Evolutionary conservation across 1,140 invertebrate species (phyloP), one percentile per base, ranked within the genome.

Genomic region (Aporrectodea caliginosa): DNA sequence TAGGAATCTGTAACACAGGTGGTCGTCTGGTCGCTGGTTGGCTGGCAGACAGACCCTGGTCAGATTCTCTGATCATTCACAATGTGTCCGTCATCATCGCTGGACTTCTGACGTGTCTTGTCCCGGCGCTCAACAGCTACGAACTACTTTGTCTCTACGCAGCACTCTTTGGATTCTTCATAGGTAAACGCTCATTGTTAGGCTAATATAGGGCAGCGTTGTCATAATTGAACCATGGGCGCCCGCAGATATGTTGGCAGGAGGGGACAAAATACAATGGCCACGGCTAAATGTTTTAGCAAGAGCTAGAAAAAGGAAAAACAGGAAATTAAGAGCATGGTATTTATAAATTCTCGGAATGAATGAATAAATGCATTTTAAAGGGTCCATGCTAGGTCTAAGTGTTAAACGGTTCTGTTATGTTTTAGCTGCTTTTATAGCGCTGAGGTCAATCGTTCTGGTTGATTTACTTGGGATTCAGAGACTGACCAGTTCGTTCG

Each of bases 381-480:
- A n/a, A n/a, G n/a, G n/a, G n/a, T n/a, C n/a, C n/a, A n/a, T n/a
- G n/a, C n/a, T n/a, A n/a, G n/a, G n/a, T n/a, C n/a, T n/a, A n/a
- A n/a, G n/a, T n/a, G n/a, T n/a, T n/a, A n/a, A n/a, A n/a, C n/a
- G n/a, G n/a, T n/a, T n/a, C 43, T 71, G 14, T 58, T 34, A 22
- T 12, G 68, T 84, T 84, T 27, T 83, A 90, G 90, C 90, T 34
- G 87, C 88, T 31, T 91, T 90, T 82, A 95, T 96, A 14, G 96
- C 97, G 0, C 89, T 99, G 16, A 92, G 97, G 78, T 98, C 97
- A 1, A 94, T 99, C 69, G 91, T 99, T 35, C 86, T 91, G 77
- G 97, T 98, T 1, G 97, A 99, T 83, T 91, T 99, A 68, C 90
- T 99, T 81, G 97, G 97, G 0, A 88, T 98, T 80, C 95, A 97